Conservation (phyloP, 1,140 invertebrate genomes). For the Solenopsis invicta region DNA sequence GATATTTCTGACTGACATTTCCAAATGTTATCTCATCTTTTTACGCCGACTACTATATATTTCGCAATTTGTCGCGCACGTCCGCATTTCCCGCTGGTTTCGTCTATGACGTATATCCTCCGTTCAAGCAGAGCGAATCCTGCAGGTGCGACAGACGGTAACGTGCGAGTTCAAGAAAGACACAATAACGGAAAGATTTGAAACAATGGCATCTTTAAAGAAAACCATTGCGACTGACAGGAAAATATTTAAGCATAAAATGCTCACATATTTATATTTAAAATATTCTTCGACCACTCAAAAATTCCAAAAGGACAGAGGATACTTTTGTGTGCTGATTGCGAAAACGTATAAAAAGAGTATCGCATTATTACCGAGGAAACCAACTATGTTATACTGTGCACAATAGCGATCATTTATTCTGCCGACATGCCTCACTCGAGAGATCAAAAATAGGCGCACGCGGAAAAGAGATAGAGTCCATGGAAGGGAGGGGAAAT, state of each 20-base stretch:
- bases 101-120: conserved; percentile 14
- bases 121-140: not conserved
- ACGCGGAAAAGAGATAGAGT: conserved; percentile 18
- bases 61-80: conserved; percentile 17
- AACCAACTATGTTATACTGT: conserved; percentile 35
- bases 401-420: conserved; percentile 50
- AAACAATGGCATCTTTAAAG: conserved; percentile 13
- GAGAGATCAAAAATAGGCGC: conserved; percentile 47
- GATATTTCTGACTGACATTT: conserved; percentile 30
- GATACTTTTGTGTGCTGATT: not conserved
- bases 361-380: not conserved
- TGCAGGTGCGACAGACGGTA: not conserved
- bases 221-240: not conserved
- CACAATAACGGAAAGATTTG: not conserved
- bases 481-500: conserved; percentile 48
- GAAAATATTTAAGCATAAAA: not conserved
- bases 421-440: conserved; percentile 44
- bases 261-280: not conserved
- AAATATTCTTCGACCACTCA: not conserved
- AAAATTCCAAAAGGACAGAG: not conserved
- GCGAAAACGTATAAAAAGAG: conserved; percentile 1
- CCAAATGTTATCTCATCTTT: conserved; percentile 17
- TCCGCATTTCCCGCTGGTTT: conserved; percentile 28
- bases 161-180: conserved; percentile 10
- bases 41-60: not conserved